These are phyloP conservation scores for Tribolium freemani DNA, from an alignment of 2,888 invertebrate species.

Conservation along the genomic window DNA sequence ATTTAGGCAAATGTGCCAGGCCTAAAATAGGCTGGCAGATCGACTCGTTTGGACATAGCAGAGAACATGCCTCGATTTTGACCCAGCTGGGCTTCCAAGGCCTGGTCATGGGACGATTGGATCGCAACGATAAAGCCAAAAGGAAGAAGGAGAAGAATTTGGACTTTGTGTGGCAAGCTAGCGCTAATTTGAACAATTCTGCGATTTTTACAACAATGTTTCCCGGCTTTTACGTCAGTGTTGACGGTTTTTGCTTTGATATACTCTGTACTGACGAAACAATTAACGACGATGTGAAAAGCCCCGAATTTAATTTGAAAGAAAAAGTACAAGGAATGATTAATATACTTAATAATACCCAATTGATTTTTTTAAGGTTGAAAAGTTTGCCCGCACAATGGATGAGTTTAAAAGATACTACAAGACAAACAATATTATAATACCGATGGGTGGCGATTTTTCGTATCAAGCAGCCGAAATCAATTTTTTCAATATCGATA, in stretches of 20 bases:
- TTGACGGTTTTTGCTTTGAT: conserved; percentile 76
- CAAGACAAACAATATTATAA: conserved; percentile 72
- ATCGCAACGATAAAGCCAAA: conserved; percentile 75
- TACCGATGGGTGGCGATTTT: conserved; percentile 80
- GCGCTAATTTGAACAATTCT: conserved; percentile 69
- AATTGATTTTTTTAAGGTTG: conserved; percentile 56
- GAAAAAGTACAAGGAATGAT: conserved; percentile 44
- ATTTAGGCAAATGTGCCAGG: conserved; percentile 80
- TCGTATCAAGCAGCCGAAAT: conserved; percentile 72
- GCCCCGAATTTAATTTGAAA: conserved; percentile 73
- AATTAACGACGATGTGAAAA: conserved; percentile 71
- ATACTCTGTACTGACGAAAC: conserved; percentile 65
- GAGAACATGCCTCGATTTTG: conserved; percentile 77
- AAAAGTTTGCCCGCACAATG: conserved; percentile 58
- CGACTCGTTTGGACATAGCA: conserved; percentile 87
- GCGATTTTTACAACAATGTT: conserved; percentile 50
- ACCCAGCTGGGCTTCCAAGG: conserved; percentile 81
- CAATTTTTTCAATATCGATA: conserved; percentile 76
- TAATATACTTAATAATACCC: not conserved
- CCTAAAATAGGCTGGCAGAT: conserved; percentile 89
- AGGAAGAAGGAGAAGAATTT: conserved; percentile 73
- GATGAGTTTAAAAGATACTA: conserved; percentile 64
- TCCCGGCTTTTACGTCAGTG: conserved; percentile 70
- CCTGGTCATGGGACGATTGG: conserved; percentile 79
- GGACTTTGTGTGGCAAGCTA: conserved; percentile 81